Base-by-base conservation (phyloP, 2,113 vertebrate genomes). In the Mustela nigripes region DNA sequence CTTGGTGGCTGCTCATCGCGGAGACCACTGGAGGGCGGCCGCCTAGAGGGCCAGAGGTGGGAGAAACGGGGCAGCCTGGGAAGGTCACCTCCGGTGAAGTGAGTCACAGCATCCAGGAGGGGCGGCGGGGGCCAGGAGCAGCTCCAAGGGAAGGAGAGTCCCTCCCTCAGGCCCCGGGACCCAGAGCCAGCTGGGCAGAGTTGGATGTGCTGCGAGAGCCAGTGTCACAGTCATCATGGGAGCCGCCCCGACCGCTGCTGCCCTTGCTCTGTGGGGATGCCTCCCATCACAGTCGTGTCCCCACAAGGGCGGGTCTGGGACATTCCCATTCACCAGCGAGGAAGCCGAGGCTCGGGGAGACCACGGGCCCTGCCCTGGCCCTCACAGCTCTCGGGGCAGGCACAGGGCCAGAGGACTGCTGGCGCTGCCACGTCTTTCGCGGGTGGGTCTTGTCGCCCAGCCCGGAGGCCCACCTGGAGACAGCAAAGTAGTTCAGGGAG, bases 91-190 rank as follows among this genome's bases (percentile, higher is more conserved):
- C 1, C 1, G 11, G 4, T 36, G 85, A 31, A 5, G 0, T 56
- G 71, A 74, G 62, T 28, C 19, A 1, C 0, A 0, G 21, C 5
- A 0, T 63, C 84, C 11, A 1, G 1, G n/a, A 45, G 15, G 0
- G 71, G 45, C 76, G 1, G n/a, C 7, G 33, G 56, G 80, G 8
- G 11, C 21, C 82, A 14, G 14, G 62, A 5, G 19, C 48, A 7
- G 83, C 42, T 76, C 42, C 14, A 4, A 15, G 7, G 24, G 42
- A 74, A 24, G 39, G 73, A 12, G 12, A 7, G 73, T 26, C 39
- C 6, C 24, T 74, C 24, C 6, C 24, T 74, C 24, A 7, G 39
- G 73, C 73, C 39, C 36, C 0, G 4, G 33, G 16, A 8, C 24
- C 69, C 69, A 22, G 0, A 24, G 82, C 69, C 18, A 1, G 8